Conservation (phyloP, 2,888 invertebrate species). For the Agonopterix heracliana region DNA sequence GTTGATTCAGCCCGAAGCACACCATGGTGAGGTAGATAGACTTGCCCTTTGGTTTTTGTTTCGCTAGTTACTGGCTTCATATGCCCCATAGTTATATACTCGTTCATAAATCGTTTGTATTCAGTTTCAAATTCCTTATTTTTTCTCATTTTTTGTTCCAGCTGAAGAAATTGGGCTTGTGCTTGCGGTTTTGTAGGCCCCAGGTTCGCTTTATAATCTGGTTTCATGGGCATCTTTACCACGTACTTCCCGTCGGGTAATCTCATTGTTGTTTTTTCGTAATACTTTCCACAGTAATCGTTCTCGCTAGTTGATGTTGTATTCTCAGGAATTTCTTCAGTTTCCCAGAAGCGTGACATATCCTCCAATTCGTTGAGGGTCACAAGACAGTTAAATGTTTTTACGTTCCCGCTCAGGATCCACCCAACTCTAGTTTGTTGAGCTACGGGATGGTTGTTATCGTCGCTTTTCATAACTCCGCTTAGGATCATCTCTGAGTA, state of each 20-base stretch:
- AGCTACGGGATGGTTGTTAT: not conserved
- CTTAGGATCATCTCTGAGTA: not conserved
- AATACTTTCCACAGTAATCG: not conserved
- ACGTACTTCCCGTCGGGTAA: not conserved
- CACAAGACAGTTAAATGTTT: not conserved
- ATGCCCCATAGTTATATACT: slow-evolving; percentile 4
- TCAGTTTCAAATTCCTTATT: not conserved
- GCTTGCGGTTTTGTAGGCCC: slow-evolving; percentile 4
- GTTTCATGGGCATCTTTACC: slow-evolving; percentile 2
- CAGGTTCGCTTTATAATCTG: no score
- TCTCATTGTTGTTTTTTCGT: not conserved
- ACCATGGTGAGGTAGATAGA: not conserved
- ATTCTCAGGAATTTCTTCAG: not conserved
- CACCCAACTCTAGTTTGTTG: not conserved
- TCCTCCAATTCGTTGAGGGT: not conserved
- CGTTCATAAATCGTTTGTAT: slow-evolving; percentile 4
- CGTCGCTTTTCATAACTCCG: not conserved
- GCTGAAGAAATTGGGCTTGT: slow-evolving; percentile 2
- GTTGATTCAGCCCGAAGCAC: not conserved
- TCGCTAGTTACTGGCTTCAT: not conserved
- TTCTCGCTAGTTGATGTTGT: not conserved
- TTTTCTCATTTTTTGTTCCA: slow-evolving; percentile 3
- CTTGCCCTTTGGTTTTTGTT: not conserved
- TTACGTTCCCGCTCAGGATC: not conserved
- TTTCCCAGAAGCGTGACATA: not conserved